Conservation (phyloP, 2,888 invertebrate species). For the Drosophila recens region DNA sequence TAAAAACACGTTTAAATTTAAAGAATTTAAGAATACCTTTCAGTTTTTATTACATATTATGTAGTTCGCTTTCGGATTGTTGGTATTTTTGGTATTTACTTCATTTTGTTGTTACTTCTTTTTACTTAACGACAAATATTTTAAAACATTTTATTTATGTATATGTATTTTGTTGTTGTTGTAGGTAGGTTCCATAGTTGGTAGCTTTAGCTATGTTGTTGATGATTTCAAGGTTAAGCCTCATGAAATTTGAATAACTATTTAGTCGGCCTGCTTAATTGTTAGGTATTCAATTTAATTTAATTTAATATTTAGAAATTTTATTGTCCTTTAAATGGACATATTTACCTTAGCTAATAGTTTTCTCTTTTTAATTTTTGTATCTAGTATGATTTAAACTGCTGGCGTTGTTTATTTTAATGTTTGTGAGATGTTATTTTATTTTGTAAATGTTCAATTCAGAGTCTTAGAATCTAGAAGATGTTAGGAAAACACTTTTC, state of each 20-base stretch:
- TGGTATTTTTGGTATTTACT: conserved; percentile 31
- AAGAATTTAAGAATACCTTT: conserved; percentile 78
- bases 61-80: conserved; percentile 41
- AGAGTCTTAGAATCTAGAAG: conserved; percentile 58
- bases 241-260: conserved; percentile 52
- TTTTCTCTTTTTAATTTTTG: conserved; percentile 29
- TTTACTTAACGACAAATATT: conserved; percentile 69
- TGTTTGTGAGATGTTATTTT: conserved; percentile 23
- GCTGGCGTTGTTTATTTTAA: conserved; percentile 39
- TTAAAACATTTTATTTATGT: conserved; percentile 59
- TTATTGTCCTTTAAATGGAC: conserved; percentile 82
- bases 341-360: conserved; percentile 71
- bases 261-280: conserved; percentile 50
- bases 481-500: conserved; percentile 69
- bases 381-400: conserved; percentile 47
- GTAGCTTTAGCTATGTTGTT: conserved; percentile 52
- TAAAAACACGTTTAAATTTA: conserved; percentile 51
- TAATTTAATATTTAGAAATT: conserved; percentile 49
- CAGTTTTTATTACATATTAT: conserved; percentile 72
- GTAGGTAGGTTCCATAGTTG: conserved; percentile 54
- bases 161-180: conserved; percentile 41
- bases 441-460: conserved; percentile 36
- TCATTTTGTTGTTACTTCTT: conserved; percentile 20
- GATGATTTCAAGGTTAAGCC: conserved; percentile 46
- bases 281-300: conserved; percentile 46